Conservation (phyloP, 2,888 invertebrate genomes). For the Microplitis manilae region DNA sequence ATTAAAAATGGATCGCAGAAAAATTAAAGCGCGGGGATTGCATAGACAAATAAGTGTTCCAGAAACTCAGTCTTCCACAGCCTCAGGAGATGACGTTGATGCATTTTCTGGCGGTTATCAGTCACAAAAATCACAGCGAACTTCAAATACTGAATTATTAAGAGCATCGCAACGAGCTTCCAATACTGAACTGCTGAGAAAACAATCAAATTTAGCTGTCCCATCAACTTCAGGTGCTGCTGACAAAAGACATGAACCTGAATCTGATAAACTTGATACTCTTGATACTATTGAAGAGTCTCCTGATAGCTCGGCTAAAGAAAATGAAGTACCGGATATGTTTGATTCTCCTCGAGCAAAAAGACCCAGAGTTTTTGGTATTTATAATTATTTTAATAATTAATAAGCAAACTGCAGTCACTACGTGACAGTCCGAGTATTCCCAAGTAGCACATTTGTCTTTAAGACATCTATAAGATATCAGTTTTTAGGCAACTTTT, state of each 20-base stretch:
- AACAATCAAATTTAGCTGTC: conserved; percentile 24
- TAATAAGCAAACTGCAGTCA: not conserved
- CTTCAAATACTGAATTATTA: conserved; percentile 44
- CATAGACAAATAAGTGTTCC: not conserved
- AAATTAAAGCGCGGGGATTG: not conserved
- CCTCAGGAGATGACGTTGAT: not conserved
- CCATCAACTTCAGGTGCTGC: not conserved
- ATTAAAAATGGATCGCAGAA: conserved; percentile 8
- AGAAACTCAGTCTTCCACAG: conserved; percentile 4
- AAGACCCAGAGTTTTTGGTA: not conserved
- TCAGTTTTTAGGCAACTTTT: no score
- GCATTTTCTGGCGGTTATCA: conserved; percentile 26
- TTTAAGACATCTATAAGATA: no score
- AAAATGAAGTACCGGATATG: conserved; percentile 14
- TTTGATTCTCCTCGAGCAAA: not conserved
- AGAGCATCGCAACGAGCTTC: conserved; percentile 39
- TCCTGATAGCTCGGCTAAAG: conserved; percentile 4
- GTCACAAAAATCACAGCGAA: conserved; percentile 23
- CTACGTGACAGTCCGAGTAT: no score
- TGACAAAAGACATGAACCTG: not conserved
- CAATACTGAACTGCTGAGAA: conserved; percentile 40
- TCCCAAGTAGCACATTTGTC: no score
- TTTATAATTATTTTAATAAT: not conserved
- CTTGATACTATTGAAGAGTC: not conserved
- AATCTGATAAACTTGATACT: not conserved